These are phyloP conservation scores for Amphipyra berbera DNA, from an alignment of 2,888 invertebrate genomes.

Conservation along the genomic window DNA sequence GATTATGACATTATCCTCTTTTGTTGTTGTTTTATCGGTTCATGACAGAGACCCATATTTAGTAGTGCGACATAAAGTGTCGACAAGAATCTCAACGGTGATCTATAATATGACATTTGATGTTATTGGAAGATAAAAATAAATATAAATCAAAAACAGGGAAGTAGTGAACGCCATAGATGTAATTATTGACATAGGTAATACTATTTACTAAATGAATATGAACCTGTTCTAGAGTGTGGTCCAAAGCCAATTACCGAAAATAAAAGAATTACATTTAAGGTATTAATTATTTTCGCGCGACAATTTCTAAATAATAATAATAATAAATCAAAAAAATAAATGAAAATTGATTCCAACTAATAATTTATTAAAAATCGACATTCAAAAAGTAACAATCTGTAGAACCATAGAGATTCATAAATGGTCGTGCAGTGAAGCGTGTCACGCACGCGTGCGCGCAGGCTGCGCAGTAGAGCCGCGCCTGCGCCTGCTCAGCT, in stretches of 20 bases:
- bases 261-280: not conserved
- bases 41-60: slow-evolving; percentile 6
- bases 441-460: slow-evolving; percentile 21
- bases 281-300: too few species aligned
- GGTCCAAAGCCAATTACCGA: not conserved
- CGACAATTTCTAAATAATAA: too few species aligned
- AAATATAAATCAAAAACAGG: slow-evolving; percentile 38
- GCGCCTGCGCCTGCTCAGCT: slow-evolving; percentile 45
- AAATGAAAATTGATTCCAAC: too few species aligned
- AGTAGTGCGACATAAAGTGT: not conserved
- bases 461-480: slow-evolving; percentile 45
- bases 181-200: slow-evolving; percentile 21
- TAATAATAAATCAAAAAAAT: too few species aligned
- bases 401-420: slow-evolving; percentile 15
- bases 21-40: not conserved
- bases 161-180: slow-evolving; percentile 34
- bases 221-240: slow-evolving; percentile 15
- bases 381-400: not conserved
- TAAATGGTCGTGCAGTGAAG: slow-evolving; percentile 19
- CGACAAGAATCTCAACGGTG: slow-evolving; percentile 3
- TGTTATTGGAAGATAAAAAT: slow-evolving; percentile 3
- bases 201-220: slow-evolving; percentile 15
- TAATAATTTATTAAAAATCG: not conserved
- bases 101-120: slow-evolving; percentile 20
- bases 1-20: not conserved